These are phyloP conservation scores for Psittacula derbiana DNA, from an alignment of 2,797 vertebrate species.

Conservation along the genomic window DNA sequence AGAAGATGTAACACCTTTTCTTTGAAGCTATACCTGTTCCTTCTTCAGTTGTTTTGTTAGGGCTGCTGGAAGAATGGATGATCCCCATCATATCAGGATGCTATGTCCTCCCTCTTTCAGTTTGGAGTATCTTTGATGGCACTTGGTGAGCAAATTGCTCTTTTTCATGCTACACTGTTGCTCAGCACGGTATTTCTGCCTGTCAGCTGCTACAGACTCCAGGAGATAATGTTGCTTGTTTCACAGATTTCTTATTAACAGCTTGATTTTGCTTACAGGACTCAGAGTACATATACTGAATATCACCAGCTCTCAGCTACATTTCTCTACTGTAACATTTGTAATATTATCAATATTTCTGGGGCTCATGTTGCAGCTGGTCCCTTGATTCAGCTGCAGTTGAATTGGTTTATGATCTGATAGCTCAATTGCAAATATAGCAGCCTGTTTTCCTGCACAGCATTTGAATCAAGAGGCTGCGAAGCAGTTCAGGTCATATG, in stretches of 20 bases:
- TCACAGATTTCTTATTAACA: conserved; percentile 47
- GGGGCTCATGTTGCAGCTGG: conserved; percentile 37
- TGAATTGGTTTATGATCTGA: conserved; percentile 34
- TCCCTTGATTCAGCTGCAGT: conserved; percentile 36
- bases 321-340: conserved; percentile 38
- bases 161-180: neutral
- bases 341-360: conserved; percentile 52
- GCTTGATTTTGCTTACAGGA: conserved; percentile 35
- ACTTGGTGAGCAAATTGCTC: neutral
- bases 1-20: neutral
- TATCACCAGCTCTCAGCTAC: neutral
- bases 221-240: conserved; percentile 1
- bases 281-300: neutral
- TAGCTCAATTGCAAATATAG: conserved; percentile 13
- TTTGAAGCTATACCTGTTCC: neutral
- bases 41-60: neutral
- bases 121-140: neutral
- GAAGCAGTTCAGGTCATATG: neutral
- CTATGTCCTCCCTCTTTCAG: neutral
- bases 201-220: conserved; percentile 34
- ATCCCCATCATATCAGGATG: neutral
- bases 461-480: conserved; percentile 16
- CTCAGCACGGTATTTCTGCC: conserved; percentile 24
- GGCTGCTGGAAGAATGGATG: neutral
- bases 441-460: neutral